Base-by-base conservation (phyloP, 1,140 invertebrate species). In the Mya arenaria region DNA sequence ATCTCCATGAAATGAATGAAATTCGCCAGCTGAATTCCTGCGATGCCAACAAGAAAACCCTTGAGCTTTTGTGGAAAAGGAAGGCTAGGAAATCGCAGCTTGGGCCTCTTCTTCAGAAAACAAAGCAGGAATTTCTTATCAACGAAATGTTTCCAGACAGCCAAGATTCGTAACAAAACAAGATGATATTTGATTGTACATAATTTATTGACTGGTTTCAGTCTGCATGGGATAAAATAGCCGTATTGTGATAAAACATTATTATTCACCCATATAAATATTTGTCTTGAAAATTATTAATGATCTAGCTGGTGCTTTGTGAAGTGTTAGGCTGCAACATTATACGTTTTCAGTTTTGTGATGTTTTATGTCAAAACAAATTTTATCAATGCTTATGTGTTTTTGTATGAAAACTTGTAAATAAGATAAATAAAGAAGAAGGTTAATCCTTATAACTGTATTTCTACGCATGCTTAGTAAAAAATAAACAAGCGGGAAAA, bases 11-110 rank as follows among this genome's bases (percentile, higher is more conserved):
- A 32, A 48, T 60, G 41, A 30, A 63, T 28, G 58, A 58, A 32
- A 72, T 72, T 25, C 41, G 19, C 2, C 6, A 25, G 0, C 56
- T 48, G 0, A 0, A n/a, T 0, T 8, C 34, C 3, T n/a, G 1
- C 1, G 36, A 63, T 19, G 30, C 1, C 13, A 75, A 75, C 36
- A 41, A 37, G 10, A 37, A 60, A 28, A 13, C 63, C 15, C 58
- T 63, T 0, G 19, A 34, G n/a, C 36, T 36, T 13, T 19, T 75
- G n/a, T 6, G 10, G 15, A 60, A 65, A 44, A 62, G 44, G 30
- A 75, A 65, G 25, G 25, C 63, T 2, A 63, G 4, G 39, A 75
- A 75, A 41, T 62, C 58, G 0, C 39, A n/a, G 8, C 62, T 75
- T 41, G 39, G 63, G 41, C 5, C 23, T 15, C 62, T 75, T 4